Base-by-base conservation (phyloP, 2,888 invertebrate species). In the Caenorhabditis panamensis region DNA sequence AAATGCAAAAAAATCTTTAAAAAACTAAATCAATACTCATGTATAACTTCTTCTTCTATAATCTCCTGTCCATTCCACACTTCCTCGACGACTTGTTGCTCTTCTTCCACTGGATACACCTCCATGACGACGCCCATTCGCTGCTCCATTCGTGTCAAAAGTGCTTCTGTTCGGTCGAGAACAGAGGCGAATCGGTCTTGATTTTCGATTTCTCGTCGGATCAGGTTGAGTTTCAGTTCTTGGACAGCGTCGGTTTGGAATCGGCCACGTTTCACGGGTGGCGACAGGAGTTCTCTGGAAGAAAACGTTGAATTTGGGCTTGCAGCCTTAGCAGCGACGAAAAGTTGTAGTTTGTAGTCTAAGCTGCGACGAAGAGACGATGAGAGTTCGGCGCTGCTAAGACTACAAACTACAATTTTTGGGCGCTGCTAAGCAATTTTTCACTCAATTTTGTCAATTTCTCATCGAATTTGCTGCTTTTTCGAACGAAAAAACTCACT, bases 121-220 rank as follows among this genome's bases (percentile, higher is more conserved):
- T 47, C 22, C 37, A 66, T 71, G 49, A 54, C 41, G 18, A 41
- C 22, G 1, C 61, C 66, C 31, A 79, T 67, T 22, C 79, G 13
- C 24, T 79, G 72, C 24, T 85, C 85, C 53, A 85, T 51, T 41
- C 79, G 56, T 6, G 22, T 36, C 36, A 85, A 41, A 26, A 83
- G 47, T 1, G 62, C 54, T 11, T 85, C 85, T 3, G 85, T 82
- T 22, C 85, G 56, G 36, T 82, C 83, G 36, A 85, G 53, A 36
- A 85, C 28, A 3, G 69, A 36, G 49, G 83, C 63, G 18, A 85
- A 77, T 1, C 85, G 54, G 8, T 82, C 72, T 18, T 79, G 78
- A 58, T 72, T 79, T 37, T 79, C 67, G 26, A 79, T 62, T 71
- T 79, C 79, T 41, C 72, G 31, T 20, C 79, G 67, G 9, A 79